These are phyloP conservation scores for Corythucha ciliata DNA, from an alignment of 2,888 invertebrate genomes.

Conservation along the genomic window DNA sequence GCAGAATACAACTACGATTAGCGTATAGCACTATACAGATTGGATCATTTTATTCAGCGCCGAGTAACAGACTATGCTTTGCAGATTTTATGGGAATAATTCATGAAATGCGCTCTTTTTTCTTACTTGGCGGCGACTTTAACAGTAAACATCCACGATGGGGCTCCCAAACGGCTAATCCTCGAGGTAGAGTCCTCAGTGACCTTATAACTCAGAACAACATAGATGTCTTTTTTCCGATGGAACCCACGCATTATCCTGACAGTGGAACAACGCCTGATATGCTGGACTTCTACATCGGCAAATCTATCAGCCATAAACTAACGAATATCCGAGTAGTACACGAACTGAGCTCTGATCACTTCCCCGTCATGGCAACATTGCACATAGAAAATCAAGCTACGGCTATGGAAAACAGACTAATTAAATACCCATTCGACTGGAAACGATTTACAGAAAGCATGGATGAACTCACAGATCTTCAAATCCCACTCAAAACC, in stretches of 20 bases:
- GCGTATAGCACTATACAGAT: slow-evolving; percentile 1
- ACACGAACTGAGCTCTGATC: slow-evolving; percentile 14
- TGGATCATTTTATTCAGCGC: slow-evolving; percentile 15
- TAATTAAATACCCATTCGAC: slow-evolving; percentile 9
- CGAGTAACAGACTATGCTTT: neutral
- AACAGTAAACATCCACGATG: slow-evolving; percentile 15
- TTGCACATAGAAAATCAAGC: neutral
- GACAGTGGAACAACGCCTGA: slow-evolving; percentile 11
- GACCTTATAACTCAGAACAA: slow-evolving; percentile 1
- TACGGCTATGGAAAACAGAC: neutral
- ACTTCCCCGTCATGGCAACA: slow-evolving; percentile 1
- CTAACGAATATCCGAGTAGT: neutral
- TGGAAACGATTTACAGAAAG: neutral
- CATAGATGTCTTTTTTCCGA: slow-evolving; percentile 8
- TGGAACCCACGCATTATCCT: slow-evolving; percentile 12
- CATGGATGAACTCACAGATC: slow-evolving; percentile 1
- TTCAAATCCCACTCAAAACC: slow-evolving; percentile 4
- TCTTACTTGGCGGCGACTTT: slow-evolving; percentile 11
- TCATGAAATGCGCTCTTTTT: slow-evolving; percentile 7
- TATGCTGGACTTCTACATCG: slow-evolving; percentile 11
- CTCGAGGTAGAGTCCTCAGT: slow-evolving; percentile 1
- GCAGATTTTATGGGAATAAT: slow-evolving; percentile 11
- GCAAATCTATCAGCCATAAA: slow-evolving; percentile 1
- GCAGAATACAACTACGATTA: slow-evolving; percentile 10
- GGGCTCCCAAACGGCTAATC: slow-evolving; percentile 9